phyloP scores from a whole-genome alignment of 2,888 invertebrate species.

The Malachius bipustulatus region DNA sequence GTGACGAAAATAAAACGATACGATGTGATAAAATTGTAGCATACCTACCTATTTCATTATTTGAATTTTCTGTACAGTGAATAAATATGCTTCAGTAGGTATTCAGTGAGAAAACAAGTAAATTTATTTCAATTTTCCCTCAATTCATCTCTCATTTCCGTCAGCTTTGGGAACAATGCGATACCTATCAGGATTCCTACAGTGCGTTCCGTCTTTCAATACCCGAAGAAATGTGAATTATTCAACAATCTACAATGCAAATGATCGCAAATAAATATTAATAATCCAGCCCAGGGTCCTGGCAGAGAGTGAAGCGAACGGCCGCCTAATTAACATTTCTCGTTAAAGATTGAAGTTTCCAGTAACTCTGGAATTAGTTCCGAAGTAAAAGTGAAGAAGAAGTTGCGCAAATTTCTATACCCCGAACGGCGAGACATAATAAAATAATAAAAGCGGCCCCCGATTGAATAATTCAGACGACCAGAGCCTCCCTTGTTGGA shows the following conservation, averaged over 20 bases:
- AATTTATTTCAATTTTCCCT: no score
- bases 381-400: slow-evolving; percentile 22
- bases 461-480: slow-evolving; percentile 28
- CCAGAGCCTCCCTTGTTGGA: slow-evolving; percentile 23
- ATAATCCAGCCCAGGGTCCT: slow-evolving; percentile 17
- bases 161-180: no score
- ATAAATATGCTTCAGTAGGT: no score
- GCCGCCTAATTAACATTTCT: slow-evolving; percentile 25
- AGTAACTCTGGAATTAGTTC: slow-evolving; percentile 26
- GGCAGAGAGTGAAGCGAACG: no score
- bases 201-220: no score
- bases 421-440: slow-evolving; percentile 28
- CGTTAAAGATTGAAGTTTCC: slow-evolving; percentile 25
- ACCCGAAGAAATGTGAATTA: slow-evolving; percentile 12
- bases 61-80: no score
- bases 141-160: no score
- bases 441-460: slow-evolving; percentile 27
- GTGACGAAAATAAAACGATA: no score
- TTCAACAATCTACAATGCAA: slow-evolving; percentile 18
- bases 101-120: no score
- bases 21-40: no score
- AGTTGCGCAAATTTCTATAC: slow-evolving; percentile 24
- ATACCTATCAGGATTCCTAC: no score
- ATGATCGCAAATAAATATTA: slow-evolving; percentile 20
- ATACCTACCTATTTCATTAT: no score